Percentiles rank a stretch among this genome's conserved stretches.
These are phyloP conservation scores for Troides helena DNA, from an alignment of 2,888 invertebrate species.

Conservation along the genomic window DNA sequence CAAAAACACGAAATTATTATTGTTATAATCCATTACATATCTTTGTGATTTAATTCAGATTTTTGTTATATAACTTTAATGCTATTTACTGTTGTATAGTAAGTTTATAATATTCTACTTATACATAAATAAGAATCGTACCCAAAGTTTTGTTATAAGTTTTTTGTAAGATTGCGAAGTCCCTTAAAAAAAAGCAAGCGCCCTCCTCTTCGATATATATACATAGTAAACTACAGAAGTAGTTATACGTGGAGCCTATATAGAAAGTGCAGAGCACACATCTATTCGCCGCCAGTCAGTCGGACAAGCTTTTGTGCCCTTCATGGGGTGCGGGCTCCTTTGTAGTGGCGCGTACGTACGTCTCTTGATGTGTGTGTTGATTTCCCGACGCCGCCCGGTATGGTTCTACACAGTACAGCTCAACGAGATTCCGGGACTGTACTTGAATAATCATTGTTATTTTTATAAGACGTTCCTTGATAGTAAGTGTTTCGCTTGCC, in stretches of 20 bases:
- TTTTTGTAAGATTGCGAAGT: not conserved
- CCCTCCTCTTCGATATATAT: slow-evolving; percentile 29
- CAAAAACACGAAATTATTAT: not conserved
- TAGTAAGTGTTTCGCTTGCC: too few relatives aligned
- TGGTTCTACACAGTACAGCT: slow-evolving; percentile 44
- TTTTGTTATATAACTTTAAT: too few relatives aligned
- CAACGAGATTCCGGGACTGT: slow-evolving; percentile 16
- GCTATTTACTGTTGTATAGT: too few relatives aligned
- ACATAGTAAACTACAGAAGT: slow-evolving; percentile 19
- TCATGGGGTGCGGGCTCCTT: slow-evolving; percentile 54
- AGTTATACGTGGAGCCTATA: slow-evolving; percentile 9
- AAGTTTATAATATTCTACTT: not conserved
- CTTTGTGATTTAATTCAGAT: too few relatives aligned
- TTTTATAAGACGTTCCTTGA: too few relatives aligned
- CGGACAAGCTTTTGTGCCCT: slow-evolving; percentile 67
- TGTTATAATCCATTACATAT: too few relatives aligned
- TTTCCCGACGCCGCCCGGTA: slow-evolving; percentile 69
- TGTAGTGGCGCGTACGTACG: slow-evolving; percentile 38
- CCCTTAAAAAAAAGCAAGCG: slow-evolving; percentile 17
- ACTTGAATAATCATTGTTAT: not conserved
- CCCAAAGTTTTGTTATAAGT: not conserved
- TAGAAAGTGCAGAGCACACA: slow-evolving; percentile 39
- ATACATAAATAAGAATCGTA: not conserved
- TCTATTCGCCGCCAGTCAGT: slow-evolving; percentile 67
- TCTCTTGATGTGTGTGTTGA: slow-evolving; percentile 69